Percentiles rank a stretch among this genome's conserved stretches.
Conservation (phyloP, 2,797 vertebrate genomes). For the Aphelocoma californica region DNA sequence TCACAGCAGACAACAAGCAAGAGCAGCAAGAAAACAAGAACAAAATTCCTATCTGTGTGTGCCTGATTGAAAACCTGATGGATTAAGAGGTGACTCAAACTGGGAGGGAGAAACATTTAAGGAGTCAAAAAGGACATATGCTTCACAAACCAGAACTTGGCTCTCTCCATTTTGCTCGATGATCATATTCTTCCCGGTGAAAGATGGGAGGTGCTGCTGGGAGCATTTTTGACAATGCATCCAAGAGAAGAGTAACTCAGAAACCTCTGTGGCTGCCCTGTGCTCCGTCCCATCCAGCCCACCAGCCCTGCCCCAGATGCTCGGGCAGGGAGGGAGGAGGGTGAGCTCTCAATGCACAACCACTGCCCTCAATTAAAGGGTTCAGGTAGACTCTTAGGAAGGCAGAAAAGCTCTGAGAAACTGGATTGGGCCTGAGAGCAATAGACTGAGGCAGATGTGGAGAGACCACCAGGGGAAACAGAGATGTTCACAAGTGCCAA, state of each 20-base stretch:
- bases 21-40: neutral
- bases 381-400: neutral
- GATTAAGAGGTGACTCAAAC: neutral
- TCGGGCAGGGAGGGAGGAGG: neutral
- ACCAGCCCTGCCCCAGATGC: neutral
- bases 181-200: neutral
- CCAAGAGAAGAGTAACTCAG: neutral
- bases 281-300: neutral
- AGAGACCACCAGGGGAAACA: neutral
- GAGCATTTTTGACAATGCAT: neutral
- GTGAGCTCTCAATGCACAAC: fast-evolving
- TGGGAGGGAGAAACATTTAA: neutral
- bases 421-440: neutral
- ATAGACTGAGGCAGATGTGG: neutral
- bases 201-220: neutral
- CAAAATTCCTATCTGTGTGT: neutral
- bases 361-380: neutral
- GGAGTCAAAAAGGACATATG: neutral
- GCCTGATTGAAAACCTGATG: neutral
- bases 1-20: neutral
- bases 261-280: neutral
- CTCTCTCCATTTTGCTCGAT: neutral
- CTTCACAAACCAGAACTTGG: neutral
- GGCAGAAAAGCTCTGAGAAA: neutral
- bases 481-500: neutral